phyloP scores from a whole-genome alignment of 2,113 vertebrate species.

The Pelvicachromis taeniatus region DNA sequence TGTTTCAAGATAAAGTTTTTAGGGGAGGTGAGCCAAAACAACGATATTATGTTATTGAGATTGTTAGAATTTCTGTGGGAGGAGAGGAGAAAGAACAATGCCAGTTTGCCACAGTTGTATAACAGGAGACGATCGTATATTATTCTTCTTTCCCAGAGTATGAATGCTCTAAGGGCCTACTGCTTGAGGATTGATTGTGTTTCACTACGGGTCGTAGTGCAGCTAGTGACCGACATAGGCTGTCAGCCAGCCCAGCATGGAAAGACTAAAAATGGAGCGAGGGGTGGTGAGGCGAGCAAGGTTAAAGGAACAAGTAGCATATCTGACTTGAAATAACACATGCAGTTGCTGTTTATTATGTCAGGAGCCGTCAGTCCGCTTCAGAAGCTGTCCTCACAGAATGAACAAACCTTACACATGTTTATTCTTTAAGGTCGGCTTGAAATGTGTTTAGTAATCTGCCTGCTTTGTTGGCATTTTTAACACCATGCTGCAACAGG shows the following conservation, averaged over 20 bases:
- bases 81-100: not conserved
- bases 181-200: conserved; percentile 27
- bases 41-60: conserved; percentile 29
- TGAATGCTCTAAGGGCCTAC: not conserved
- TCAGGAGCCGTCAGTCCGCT: conserved; percentile 20
- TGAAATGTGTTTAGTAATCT: not conserved
- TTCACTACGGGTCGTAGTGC: conserved; percentile 37
- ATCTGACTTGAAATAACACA: conserved; percentile 63
- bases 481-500: not conserved
- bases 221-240: conserved; percentile 25
- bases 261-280: conserved; percentile 60
- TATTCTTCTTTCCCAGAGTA: conserved; percentile 30
- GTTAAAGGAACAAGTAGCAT: conserved; percentile 62
- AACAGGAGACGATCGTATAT: conserved; percentile 35
- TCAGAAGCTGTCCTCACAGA: not conserved
- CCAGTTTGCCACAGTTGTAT: conserved; percentile 6
- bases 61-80: conserved; percentile 24
- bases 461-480: not conserved
- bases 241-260: not conserved
- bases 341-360: conserved; percentile 51
- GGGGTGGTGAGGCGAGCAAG: conserved; percentile 31
- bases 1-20: conserved; percentile 46
- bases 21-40: conserved; percentile 11
- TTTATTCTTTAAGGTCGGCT: not conserved
- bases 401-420: not conserved